Evolutionary conservation across 2,888 invertebrate genomes (phyloP), one percentile per base, ranked within the genome.

Genomic region (Chymomyza caudatula): DNA sequence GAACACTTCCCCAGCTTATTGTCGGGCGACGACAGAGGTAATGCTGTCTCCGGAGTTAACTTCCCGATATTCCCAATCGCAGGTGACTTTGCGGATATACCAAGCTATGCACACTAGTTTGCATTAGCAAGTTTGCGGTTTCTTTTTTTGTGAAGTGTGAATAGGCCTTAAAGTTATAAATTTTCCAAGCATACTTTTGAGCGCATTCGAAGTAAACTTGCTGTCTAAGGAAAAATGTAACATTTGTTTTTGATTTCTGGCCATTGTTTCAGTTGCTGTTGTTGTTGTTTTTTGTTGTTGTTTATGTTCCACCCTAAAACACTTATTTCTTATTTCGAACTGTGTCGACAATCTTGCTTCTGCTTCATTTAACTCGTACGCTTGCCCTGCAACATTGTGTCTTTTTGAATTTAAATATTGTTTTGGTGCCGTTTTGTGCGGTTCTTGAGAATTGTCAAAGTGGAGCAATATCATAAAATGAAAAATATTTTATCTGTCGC

Each of bases 341-440:
- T 63, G 69, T 49, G 59, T 66, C 79, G 78, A 86, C 89, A 88
- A 88, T 88, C 88, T 88, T 89, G 89, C 88, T 88, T 89, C 89
- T 88, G 85, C 82, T 88, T 88, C 89, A 88, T 88, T 88, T 87
- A 88, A 87, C 89, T 82, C 81, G 67, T 77, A 78, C 81, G 82
- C 55, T 53, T 54, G 23, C 13, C 15, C 22, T 22, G 23, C 13
- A 25, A 22, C 22, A 22, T 54, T 29, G 19, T 17, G 13, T 56
- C 42, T 42, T 56, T 19, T 56, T 17, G 6, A 73, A 83, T 86
- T 82, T 74, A 86, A 86, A 83, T 86, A 83, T 83, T 86, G 82
- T 83, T 83, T 73, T 79, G 79, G 66, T 73, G 65, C 66, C 67
- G 53, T 67, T 59, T 67, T 64, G 62, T 64, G 62, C 63, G 73